Conservation (phyloP, 2,797 vertebrate genomes). For the Oceanodroma leucorhoa region DNA sequence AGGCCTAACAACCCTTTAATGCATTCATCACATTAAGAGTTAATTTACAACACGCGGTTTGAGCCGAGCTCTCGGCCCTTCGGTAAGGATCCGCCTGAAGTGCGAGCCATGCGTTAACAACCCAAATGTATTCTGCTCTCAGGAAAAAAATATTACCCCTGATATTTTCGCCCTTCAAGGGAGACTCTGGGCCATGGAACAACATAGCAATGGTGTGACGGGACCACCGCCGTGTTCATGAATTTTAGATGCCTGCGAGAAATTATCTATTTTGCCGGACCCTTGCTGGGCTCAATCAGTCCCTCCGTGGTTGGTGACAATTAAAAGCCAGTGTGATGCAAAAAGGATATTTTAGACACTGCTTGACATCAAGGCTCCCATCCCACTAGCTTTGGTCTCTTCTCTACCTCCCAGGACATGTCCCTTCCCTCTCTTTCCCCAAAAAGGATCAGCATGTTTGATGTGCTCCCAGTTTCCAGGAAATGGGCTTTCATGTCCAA, state of each 20-base stretch:
- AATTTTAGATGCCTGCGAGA: constrained; percentile 68
- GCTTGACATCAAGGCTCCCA: constrained; percentile 65
- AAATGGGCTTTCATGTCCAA: neutral
- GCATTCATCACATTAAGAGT: constrained; percentile 65
- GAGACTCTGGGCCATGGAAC: constrained; percentile 21
- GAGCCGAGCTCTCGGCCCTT: constrained; percentile 41
- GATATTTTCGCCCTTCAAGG: constrained; percentile 65
- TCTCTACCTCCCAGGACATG: neutral
- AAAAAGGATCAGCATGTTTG: neutral
- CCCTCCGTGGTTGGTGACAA: constrained; percentile 76
- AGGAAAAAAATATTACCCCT: constrained; percentile 17
- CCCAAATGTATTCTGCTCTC: constrained; percentile 61
- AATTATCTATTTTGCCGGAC: constrained; percentile 74
- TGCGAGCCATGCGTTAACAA: constrained; percentile 57
- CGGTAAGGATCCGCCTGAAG: constrained; percentile 40
- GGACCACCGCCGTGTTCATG: constrained; percentile 63
- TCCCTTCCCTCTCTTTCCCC: neutral
- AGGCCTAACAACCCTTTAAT: constrained; percentile 48
- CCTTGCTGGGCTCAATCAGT: constrained; percentile 77
- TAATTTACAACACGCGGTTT: constrained; percentile 64
- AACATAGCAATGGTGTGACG: constrained; percentile 36
- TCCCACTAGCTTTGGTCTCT: neutral
- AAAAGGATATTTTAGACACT: constrained; percentile 71
- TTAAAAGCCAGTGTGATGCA: constrained; percentile 74
- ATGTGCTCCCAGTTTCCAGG: neutral